phyloP scores from a whole-genome alignment of 2,797 vertebrate species.

The Myotis pilosus region DNA sequence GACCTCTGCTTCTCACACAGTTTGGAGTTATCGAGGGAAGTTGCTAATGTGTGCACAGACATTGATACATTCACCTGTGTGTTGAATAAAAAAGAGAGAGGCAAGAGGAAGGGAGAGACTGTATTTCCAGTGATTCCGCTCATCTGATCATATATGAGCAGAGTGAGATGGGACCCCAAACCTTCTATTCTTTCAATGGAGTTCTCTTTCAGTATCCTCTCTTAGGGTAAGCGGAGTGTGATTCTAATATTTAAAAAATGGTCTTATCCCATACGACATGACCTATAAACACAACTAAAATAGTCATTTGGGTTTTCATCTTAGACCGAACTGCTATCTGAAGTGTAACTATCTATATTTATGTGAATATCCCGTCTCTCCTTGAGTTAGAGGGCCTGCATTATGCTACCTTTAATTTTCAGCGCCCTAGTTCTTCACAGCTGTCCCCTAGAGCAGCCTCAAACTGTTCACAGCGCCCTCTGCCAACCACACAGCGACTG shows the following conservation, averaged over 20 bases:
- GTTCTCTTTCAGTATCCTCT: not conserved
- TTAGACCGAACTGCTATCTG: not conserved
- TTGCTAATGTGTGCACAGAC: not conserved
- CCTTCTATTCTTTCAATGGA: not conserved
- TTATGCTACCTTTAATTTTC: not conserved
- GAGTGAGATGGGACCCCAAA: not conserved
- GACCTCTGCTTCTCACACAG: not conserved
- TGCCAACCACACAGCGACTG: not conserved
- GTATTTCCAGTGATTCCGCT: not conserved
- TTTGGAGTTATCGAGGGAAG: not conserved
- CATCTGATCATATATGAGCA: not conserved
- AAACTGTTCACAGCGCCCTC: not conserved
- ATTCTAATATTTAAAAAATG: not conserved
- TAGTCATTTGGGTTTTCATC: not conserved
- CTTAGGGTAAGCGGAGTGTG: not conserved
- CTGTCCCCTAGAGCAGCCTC: not conserved
- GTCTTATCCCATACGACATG: not conserved
- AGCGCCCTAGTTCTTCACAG: not conserved
- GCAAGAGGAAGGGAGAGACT: not conserved
- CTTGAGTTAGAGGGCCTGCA: not conserved
- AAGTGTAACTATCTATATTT: slow-evolving; percentile 15
- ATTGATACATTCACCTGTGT: not conserved
- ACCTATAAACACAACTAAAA: not conserved
- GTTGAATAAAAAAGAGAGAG: not conserved
- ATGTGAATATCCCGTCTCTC: not conserved